Evolutionary conservation across 2,113 vertebrate species (phyloP).

Genomic region (Aptenodytes patagonicus): DNA sequence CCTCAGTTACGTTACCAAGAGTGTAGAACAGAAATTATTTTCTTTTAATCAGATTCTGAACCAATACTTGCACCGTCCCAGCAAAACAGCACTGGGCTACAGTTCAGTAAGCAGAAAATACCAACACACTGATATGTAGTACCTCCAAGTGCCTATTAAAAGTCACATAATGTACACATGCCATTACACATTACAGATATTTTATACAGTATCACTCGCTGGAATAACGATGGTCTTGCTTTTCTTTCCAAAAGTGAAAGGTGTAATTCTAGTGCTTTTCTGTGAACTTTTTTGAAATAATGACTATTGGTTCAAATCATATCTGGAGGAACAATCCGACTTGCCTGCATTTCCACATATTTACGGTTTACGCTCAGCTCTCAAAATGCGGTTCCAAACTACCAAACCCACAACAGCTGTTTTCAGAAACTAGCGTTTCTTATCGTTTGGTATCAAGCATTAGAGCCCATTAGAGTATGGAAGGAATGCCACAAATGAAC

Average conservation of each 20-base stretch:
- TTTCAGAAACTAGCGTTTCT: slow-evolving; percentile 47
- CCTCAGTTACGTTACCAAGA: not conserved
- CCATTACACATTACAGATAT: not conserved
- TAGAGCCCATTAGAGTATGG: slow-evolving; percentile 28
- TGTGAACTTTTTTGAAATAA: not conserved
- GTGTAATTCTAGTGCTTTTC: not conserved
- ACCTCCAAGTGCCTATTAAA: not conserved
- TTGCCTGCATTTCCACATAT: slow-evolving; percentile 6
- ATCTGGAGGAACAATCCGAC: slow-evolving; percentile 42
- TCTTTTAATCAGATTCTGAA: not conserved
- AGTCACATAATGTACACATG: not conserved
- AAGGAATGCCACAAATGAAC: slow-evolving; percentile 60
- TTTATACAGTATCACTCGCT: not conserved
- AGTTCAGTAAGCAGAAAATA: not conserved
- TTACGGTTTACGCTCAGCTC: slow-evolving; percentile 34
- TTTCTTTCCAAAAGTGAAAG: not conserved
- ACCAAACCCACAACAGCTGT: slow-evolving; percentile 61
- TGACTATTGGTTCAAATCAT: not conserved
- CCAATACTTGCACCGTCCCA: not conserved
- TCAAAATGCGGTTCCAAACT: slow-evolving; percentile 27
- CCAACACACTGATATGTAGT: not conserved
- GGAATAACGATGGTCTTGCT: not conserved
- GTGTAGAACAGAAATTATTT: not conserved
- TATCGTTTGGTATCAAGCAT: slow-evolving; percentile 32
- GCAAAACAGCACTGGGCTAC: not conserved